These are phyloP conservation scores for Salvator merianae DNA, from an alignment of 2,113 vertebrate species.

Conservation along the genomic window DNA sequence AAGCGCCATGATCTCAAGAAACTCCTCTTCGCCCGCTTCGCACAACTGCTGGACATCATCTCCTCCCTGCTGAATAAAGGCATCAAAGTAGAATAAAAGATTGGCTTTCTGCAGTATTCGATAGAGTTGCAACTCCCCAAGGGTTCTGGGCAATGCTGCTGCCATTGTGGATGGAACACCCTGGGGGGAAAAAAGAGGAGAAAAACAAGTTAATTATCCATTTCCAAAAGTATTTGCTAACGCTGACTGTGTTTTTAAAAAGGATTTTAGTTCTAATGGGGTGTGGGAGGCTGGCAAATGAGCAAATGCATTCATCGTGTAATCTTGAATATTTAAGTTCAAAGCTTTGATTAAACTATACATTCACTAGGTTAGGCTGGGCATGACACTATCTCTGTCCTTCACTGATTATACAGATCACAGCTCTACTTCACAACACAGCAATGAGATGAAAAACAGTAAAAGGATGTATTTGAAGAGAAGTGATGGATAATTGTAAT, in stretches of 20 bases:
- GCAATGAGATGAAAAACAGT: too few relatives aligned
- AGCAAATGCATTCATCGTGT: neutral
- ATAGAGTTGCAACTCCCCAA: conserved; percentile 97
- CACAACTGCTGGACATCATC: conserved; percentile 98
- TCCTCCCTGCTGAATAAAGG: conserved; percentile 98
- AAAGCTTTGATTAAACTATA: neutral
- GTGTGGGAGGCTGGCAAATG: neutral
- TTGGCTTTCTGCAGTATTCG: conserved; percentile 95
- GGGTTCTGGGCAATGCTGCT: conserved; percentile 91
- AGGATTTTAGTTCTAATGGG: neutral
- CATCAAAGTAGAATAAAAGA: conserved; percentile 95
- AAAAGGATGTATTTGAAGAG: neutral
- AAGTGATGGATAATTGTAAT: neutral
- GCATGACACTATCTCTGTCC: neutral
- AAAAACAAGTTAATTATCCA: conserved; percentile 32
- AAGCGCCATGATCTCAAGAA: conserved; percentile 97
- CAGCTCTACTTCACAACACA: neutral
- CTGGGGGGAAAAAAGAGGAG: conserved; percentile 59
- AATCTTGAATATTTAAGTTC: neutral
- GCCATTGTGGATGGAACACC: conserved; percentile 86
- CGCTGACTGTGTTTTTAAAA: neutral
- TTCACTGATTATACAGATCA: too few relatives aligned
- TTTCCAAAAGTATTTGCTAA: neutral
- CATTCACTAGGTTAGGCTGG: neutral
- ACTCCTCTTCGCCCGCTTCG: conserved; percentile 97